A percentile compares a stretch with the other conserved stretches of the same genome.
These are phyloP conservation scores for Deroptyus accipitrinus DNA, from an alignment of 2,113 vertebrate species.

Conservation along the genomic window DNA sequence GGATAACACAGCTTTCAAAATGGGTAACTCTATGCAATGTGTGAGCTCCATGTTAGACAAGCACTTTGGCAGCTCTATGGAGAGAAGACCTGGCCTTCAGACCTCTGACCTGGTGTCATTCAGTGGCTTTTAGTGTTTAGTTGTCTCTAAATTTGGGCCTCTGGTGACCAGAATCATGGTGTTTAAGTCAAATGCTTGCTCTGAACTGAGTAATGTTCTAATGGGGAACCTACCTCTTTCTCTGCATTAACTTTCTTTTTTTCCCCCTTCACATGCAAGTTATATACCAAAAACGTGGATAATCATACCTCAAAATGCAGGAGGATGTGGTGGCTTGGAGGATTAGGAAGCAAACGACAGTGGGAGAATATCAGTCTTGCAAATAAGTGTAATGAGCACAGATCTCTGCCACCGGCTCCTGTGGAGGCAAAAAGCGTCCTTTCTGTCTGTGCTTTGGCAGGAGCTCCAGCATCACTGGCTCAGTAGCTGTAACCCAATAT, in stretches of 20 bases:
- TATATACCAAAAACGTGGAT: background rate
- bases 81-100: background rate
- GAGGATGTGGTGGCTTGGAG: background rate
- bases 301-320: background rate
- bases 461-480: background rate
- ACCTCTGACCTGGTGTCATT: fast-evolving
- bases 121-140: background rate
- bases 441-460: background rate
- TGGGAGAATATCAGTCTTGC: background rate
- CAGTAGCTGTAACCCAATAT: background rate
- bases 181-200: background rate
- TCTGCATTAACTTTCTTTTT: background rate
- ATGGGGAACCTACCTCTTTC: background rate
- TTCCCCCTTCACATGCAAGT: background rate
- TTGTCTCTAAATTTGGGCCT: background rate
- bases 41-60: background rate
- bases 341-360: background rate
- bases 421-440: background rate
- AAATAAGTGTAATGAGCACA: background rate
- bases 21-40: background rate
- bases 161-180: background rate
- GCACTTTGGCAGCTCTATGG: background rate
- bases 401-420: background rate
- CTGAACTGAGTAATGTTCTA: background rate
- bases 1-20: background rate